These are phyloP conservation scores for Nasonia vitripennis DNA, from an alignment of 1,140 invertebrate genomes.

Conservation along the genomic window DNA sequence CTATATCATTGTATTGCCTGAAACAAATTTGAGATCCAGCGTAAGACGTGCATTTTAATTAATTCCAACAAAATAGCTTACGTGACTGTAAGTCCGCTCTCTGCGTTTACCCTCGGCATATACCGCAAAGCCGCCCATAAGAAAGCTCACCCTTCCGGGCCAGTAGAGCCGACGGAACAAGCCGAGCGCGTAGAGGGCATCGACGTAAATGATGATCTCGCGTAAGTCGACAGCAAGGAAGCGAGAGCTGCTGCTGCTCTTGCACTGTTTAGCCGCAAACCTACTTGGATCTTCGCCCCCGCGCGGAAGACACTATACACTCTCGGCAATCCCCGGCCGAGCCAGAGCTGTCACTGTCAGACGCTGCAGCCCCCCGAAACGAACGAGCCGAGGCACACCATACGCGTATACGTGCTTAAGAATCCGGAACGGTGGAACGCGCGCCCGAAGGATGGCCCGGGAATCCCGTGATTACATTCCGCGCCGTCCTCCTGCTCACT, in stretches of 20 bases:
- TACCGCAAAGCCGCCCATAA: constrained; percentile 31
- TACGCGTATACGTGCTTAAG: constrained; percentile 58
- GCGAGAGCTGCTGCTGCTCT: not conserved
- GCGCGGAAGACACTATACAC: not conserved
- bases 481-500: constrained; percentile 40
- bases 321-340: constrained; percentile 21
- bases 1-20: too few species aligned
- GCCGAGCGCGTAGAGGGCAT: not conserved
- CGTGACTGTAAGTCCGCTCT: too few species aligned
- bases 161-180: not conserved
- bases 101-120: too few species aligned
- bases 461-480: constrained; percentile 69
- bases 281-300: not conserved
- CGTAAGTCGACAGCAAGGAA: constrained; percentile 22
- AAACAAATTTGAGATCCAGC: too few species aligned
- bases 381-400: not conserved
- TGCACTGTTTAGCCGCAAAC: constrained; percentile 3
- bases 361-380: not conserved
- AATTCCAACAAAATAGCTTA: too few species aligned
- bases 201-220: constrained; percentile 48
- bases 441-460: constrained; percentile 61
- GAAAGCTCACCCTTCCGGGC: not conserved
- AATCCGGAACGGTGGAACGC: constrained; percentile 64
- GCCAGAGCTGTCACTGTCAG: constrained; percentile 40
- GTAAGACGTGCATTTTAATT: too few species aligned